phyloP scores from a whole-genome alignment of 2,888 invertebrate species.

The Pristionchus entomophagus region DNA sequence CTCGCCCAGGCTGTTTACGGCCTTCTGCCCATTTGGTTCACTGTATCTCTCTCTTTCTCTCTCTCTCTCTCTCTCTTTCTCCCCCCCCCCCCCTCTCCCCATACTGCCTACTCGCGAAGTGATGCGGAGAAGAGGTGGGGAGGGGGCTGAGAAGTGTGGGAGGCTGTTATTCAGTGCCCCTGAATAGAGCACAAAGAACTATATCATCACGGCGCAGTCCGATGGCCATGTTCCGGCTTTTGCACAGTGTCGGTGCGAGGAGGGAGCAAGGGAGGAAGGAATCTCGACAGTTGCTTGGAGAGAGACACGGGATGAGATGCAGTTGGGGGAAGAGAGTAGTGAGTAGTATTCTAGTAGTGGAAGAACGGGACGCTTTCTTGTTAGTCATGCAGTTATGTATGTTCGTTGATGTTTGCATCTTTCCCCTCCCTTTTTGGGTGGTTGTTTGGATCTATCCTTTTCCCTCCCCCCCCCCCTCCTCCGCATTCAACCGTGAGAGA shows the following conservation, averaged over 20 bases:
- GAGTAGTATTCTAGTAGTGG: not conserved
- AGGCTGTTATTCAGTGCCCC: not conserved
- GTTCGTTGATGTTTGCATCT: not conserved
- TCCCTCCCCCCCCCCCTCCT: not conserved
- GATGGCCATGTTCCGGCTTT: too few relatives aligned
- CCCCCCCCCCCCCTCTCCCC: not conserved
- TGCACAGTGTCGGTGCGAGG: too few relatives aligned
- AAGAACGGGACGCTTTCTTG: not conserved
- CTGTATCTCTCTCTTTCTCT: not conserved
- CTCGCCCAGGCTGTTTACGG: not conserved
- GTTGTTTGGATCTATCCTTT: not conserved
- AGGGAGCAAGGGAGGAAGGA: not conserved
- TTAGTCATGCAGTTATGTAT: not conserved
- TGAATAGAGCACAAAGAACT: not conserved
- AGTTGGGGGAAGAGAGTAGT: not conserved
- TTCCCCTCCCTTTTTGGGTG: too few relatives aligned
- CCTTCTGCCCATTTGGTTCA: too few relatives aligned
- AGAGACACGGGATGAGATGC: not conserved
- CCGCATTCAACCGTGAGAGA: not conserved
- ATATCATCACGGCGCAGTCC: too few relatives aligned
- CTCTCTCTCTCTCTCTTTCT: not conserved
- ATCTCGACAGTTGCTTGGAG: not conserved
- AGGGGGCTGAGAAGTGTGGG: not conserved
- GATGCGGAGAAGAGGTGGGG: not conserved
- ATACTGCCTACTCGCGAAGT: constrained; percentile 15